Evolutionary conservation across 2,113 vertebrate genomes (phyloP).

Genomic region (Dunckerocampus dactyliophorus): DNA sequence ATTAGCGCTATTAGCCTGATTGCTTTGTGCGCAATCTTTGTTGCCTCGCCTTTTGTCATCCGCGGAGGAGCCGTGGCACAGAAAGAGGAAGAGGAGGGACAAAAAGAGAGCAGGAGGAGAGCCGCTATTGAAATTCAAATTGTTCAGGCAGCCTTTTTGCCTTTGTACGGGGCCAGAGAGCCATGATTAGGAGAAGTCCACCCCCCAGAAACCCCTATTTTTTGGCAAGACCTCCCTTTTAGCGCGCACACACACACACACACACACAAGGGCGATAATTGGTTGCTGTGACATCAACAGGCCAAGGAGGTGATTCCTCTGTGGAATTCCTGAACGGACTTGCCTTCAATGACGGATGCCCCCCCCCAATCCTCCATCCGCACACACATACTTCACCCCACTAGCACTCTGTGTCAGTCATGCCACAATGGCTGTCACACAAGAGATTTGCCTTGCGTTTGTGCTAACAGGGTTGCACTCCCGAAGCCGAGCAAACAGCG

Average conservation of each 20-base stretch:
- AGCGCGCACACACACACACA: conserved; percentile 28
- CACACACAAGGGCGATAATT: conserved; percentile 56
- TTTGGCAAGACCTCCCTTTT: conserved; percentile 47
- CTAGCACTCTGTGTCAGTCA: conserved; percentile 69
- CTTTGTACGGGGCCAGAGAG: conserved; percentile 67
- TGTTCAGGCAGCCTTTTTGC: conserved; percentile 51
- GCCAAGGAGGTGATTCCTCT: conserved; percentile 63
- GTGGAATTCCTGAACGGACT: conserved; percentile 62
- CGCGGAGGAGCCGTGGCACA: conserved; percentile 28
- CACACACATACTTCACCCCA: conserved; percentile 28
- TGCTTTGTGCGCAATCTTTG: conserved; percentile 72
- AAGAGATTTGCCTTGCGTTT: conserved; percentile 32
- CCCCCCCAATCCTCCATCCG: conserved; percentile 11
- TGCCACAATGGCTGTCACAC: conserved; percentile 64
- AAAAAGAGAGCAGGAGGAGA: conserved; percentile 46
- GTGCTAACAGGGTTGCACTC: conserved; percentile 42
- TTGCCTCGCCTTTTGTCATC: conserved; percentile 64
- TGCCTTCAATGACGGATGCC: conserved; percentile 39
- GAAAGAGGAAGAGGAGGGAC: conserved; percentile 39
- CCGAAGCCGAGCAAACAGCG: conserved; percentile 34
- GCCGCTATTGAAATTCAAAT: conserved; percentile 74
- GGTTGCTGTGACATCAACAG: conserved; percentile 61
- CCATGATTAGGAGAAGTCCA: conserved; percentile 69
- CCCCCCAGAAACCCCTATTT: conserved; percentile 31
- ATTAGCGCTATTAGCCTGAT: conserved; percentile 77